phyloP scores from a whole-genome alignment of 2,888 invertebrate species.

The Caenorhabditis sp. region DNA sequence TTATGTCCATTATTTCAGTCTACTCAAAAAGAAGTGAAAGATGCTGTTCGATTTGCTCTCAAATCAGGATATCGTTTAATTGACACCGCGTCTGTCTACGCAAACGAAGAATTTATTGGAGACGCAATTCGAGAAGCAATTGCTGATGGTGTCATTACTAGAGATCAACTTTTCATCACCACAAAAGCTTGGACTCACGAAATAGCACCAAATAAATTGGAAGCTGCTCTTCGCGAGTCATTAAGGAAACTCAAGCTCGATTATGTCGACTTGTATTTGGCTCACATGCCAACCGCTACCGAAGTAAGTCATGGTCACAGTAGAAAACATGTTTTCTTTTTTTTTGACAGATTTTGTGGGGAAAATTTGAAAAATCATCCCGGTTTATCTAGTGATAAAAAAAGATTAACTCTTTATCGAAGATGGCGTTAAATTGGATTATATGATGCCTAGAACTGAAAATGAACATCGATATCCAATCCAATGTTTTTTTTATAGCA shows the following conservation, averaged over 20 bases:
- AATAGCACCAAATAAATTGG: slow-evolving; percentile 35
- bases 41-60: slow-evolving; percentile 79
- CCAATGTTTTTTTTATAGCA: background rate
- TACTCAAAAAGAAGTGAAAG: slow-evolving; percentile 76
- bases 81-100: slow-evolving; percentile 82
- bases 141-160: slow-evolving; percentile 77
- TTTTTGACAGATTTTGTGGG: too few species aligned
- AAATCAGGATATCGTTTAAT: slow-evolving; percentile 84
- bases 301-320: slow-evolving; percentile 25
- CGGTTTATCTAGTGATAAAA: too few species aligned
- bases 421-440: too few species aligned
- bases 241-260: slow-evolving; percentile 80
- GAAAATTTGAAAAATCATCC: too few species aligned
- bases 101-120: slow-evolving; percentile 82
- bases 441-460: too few species aligned
- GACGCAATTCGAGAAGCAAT: slow-evolving; percentile 80
- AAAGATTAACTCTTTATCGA: too few species aligned
- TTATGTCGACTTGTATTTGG: slow-evolving; percentile 84
- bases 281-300: slow-evolving; percentile 80
- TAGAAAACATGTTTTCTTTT: too few species aligned
- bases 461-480: too few species aligned
- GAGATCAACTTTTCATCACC: slow-evolving; percentile 85
- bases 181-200: slow-evolving; percentile 76
- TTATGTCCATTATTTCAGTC: slow-evolving; percentile 53
- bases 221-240: slow-evolving; percentile 31